Base-by-base conservation (phyloP, 2,797 vertebrate genomes). In the Mormyrus proboscirostris region DNA sequence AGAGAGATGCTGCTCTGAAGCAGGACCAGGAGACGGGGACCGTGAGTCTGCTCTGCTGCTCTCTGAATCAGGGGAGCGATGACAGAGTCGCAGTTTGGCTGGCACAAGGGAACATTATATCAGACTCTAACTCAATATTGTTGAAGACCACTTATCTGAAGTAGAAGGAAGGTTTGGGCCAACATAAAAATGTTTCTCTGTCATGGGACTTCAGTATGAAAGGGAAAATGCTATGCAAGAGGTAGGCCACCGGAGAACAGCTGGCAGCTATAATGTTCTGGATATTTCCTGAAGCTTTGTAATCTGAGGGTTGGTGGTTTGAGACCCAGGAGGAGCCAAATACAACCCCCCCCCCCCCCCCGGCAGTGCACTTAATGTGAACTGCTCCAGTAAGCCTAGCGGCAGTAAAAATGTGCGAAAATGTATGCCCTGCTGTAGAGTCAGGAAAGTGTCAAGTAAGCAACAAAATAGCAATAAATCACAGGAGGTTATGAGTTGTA, bases 251-350 rank as follows among this genome's bases (percentile, higher is more conserved):
- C 41, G 41, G 41, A 47, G 73, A 79, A 9, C 7, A n/a, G 38
- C 38, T 44, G 16, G 38, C 73, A 79, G 73, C 16, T 44, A 44
- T 79, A 79, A 47, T n/a, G 41, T 47, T 79, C 16, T 44, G 73
- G 19, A 38, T 38, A 3, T 79, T 79, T 79, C 73, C 73, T 79
- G 33, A 41, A 47, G 41, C 65, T 79, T n/a, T 79, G 19, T 79
- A 79, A 79, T 41, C 38, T 79, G 73, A n/a, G 47, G 73, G 73
- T 79, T 79, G 73, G 73, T 79, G 73, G 73, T 47, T 79, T 79
- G 73, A 79, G 73, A 44, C 38, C 38, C 7, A 0, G 38, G 38
- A 47, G 12, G 73, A 8, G 33, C 16, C 16, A 16, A 16, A 41
- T 19, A 7, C 3, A 2, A 0, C 69, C 14, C 69, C 29, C 33